Percentiles rank a stretch among this genome's conserved stretches.
Conservation (phyloP, 23 tunicate genomes). For the Styela clava region DNA sequence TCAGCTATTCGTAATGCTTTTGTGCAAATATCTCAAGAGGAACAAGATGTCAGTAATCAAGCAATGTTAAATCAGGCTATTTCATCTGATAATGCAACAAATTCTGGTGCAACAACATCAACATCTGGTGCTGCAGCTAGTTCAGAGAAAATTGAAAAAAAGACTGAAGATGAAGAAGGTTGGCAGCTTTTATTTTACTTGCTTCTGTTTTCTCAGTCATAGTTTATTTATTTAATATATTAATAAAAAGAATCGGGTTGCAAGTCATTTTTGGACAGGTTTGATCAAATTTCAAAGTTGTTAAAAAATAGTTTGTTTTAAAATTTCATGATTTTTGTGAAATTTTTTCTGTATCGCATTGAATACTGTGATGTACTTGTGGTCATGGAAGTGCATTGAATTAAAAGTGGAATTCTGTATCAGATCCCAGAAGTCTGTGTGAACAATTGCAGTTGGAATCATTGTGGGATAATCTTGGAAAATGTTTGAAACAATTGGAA, state of each 20-base stretch:
- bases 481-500: slow-evolving; percentile 87
- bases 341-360: too few relatives aligned
- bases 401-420: too few relatives aligned
- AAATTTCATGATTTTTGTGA: too few relatives aligned
- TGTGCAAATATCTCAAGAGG: slow-evolving; percentile 8
- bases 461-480: slow-evolving; percentile 91
- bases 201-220: too few relatives aligned
- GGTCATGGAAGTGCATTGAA: too few relatives aligned
- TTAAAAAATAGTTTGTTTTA: too few relatives aligned
- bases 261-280: too few relatives aligned
- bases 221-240: too few relatives aligned
- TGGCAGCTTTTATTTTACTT: too few relatives aligned
- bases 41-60: slow-evolving; percentile 6
- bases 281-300: too few relatives aligned
- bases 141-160: background rate
- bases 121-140: background rate
- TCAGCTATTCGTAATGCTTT: background rate
- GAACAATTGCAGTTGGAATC: slow-evolving; percentile 82
- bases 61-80: background rate
- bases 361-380: too few relatives aligned
- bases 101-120: background rate
- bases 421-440: slow-evolving; percentile 45
- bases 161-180: background rate
- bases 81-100: background rate
- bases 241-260: too few relatives aligned